These are phyloP conservation scores for Xanthia togata DNA, from an alignment of 2,888 invertebrate species.

Conservation along the genomic window DNA sequence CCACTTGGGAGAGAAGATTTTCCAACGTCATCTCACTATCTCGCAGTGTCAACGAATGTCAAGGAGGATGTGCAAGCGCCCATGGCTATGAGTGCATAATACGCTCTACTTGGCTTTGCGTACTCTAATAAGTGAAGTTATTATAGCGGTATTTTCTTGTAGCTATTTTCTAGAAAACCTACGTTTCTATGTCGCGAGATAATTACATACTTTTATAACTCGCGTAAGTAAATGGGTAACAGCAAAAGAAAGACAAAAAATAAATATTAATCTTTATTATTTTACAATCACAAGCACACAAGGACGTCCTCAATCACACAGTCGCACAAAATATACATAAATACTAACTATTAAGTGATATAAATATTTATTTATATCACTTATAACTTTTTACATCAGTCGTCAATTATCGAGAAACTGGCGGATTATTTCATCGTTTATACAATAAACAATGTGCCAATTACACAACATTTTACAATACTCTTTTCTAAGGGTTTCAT, in stretches of 20 bases:
- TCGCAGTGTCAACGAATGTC: conserved; percentile 78
- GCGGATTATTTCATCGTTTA: conserved; percentile 79
- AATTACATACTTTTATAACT: conserved; percentile 30
- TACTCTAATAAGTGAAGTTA: conserved; percentile 67
- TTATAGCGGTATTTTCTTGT: conserved; percentile 78
- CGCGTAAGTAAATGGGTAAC: conserved; percentile 2
- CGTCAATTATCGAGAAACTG: conserved; percentile 86
- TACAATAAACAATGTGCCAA: conserved; percentile 80
- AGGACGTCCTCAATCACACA: conserved; percentile 90
- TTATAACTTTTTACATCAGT: conserved; percentile 89
- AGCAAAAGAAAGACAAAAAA: conserved; percentile 58
- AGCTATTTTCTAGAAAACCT: conserved; percentile 59
- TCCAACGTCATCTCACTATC: conserved; percentile 79
- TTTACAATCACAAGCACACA: conserved; percentile 88
- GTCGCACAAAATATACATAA: conserved; percentile 86
- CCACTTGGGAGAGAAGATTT: conserved; percentile 82
- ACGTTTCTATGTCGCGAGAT: conserved; percentile 44
- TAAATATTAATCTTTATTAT: conserved; percentile 77
- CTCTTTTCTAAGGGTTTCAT: conserved; percentile 60
- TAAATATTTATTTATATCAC: conserved; percentile 87
- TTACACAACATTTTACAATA: conserved; percentile 71
- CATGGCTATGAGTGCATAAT: conserved; percentile 70
- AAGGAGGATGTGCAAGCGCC: conserved; percentile 75
- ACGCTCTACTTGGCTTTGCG: conserved; percentile 79
- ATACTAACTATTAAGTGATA: conserved; percentile 87